phyloP scores from a whole-genome alignment of 2,888 invertebrate species.

The Agrochola circellaris region DNA sequence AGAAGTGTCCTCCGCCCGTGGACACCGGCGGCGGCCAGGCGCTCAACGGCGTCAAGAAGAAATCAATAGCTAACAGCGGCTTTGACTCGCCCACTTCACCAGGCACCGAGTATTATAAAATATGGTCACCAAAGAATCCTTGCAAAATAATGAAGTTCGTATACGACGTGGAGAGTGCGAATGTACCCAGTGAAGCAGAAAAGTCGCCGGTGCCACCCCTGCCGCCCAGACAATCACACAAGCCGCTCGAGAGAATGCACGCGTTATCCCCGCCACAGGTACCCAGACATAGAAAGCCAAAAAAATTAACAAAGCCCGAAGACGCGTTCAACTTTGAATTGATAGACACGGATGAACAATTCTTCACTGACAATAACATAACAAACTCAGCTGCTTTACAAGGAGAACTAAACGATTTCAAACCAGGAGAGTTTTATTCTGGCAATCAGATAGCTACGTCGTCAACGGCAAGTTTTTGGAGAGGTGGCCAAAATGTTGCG shows the following conservation, averaged over 20 bases:
- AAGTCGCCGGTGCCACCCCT: slow-evolving; percentile 93
- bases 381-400: slow-evolving; percentile 85
- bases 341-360: slow-evolving; percentile 95
- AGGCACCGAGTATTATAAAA: slow-evolving; percentile 92
- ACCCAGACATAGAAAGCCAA: slow-evolving; percentile 92
- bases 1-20: slow-evolving; percentile 90
- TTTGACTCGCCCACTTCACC: slow-evolving; percentile 91
- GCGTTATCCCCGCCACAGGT: slow-evolving; percentile 93
- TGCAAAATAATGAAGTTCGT: slow-evolving; percentile 91
- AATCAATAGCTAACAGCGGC: slow-evolving; percentile 89
- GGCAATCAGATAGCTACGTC: slow-evolving; percentile 83
- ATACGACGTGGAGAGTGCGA: slow-evolving; percentile 88
- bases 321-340: slow-evolving; percentile 96
- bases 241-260: slow-evolving; percentile 94
- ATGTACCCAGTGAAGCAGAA: slow-evolving; percentile 87
- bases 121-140: slow-evolving; percentile 92
- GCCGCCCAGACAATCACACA: slow-evolving; percentile 93
- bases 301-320: slow-evolving; percentile 92
- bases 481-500: slow-evolving; percentile 87
- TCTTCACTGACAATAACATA: slow-evolving; percentile 88
- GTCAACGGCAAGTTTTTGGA: slow-evolving; percentile 84
- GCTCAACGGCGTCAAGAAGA: slow-evolving; percentile 92
- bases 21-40: slow-evolving; percentile 87
- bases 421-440: slow-evolving; percentile 89
- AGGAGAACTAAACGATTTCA: slow-evolving; percentile 85